These are phyloP conservation scores for Ennomos quercinarius DNA, from an alignment of 2,888 invertebrate species.

Conservation along the genomic window DNA sequence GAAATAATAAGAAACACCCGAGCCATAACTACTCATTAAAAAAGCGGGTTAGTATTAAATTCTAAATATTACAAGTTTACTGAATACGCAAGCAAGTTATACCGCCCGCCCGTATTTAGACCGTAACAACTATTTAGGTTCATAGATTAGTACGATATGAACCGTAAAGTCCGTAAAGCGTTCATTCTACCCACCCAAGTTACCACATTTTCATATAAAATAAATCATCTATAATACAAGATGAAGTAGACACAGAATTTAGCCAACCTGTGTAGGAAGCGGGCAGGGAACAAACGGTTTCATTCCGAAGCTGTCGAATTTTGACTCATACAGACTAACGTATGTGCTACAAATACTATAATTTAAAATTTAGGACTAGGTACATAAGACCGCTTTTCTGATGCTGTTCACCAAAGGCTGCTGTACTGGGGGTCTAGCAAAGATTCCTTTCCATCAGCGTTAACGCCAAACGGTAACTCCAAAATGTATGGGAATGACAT, in stretches of 20 bases:
- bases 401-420: too few species aligned
- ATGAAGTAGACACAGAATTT: conserved; percentile 22
- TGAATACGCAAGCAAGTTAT: conserved; percentile 24
- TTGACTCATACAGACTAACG: conserved; percentile 4
- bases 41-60: conserved; percentile 29
- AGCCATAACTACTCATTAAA: conserved; percentile 19
- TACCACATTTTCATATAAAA: neutral
- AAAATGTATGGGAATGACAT: too few species aligned
- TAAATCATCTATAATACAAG: conserved; percentile 1
- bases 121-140: conserved; percentile 27
- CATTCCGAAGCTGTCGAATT: conserved; percentile 35
- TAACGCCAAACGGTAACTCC: too few species aligned
- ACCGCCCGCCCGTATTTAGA: conserved; percentile 15
- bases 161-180: conserved; percentile 25
- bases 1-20: conserved; percentile 19
- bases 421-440: too few species aligned
- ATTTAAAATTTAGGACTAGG: too few species aligned
- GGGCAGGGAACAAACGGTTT: conserved; percentile 24
- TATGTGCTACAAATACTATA: too few species aligned
- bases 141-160: conserved; percentile 10
- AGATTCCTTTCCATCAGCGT: too few species aligned
- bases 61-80: conserved; percentile 25
- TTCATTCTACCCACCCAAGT: conserved; percentile 17
- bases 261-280: conserved; percentile 22
- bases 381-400: too few species aligned